These are phyloP conservation scores for Spatula versicolor DNA, from an alignment of 2,797 vertebrate genomes.

Conservation along the genomic window DNA sequence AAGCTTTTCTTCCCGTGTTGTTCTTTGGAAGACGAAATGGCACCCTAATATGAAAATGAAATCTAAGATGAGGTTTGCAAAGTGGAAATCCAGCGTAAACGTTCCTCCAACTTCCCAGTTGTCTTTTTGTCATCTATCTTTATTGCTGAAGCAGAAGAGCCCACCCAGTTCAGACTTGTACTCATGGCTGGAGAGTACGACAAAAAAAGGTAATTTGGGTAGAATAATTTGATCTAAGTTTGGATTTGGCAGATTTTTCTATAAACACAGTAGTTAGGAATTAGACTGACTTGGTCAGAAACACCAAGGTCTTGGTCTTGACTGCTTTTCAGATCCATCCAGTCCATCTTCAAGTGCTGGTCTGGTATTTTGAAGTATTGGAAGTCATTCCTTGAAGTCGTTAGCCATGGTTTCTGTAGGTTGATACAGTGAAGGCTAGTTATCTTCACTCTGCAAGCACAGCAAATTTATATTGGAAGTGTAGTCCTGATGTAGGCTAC, in stretches of 20 bases:
- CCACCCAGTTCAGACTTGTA: neutral
- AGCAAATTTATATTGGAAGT: neutral
- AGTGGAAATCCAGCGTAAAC: neutral
- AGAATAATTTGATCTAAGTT: neutral
- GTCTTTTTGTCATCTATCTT: neutral
- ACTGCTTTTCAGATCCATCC: neutral
- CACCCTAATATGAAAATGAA: neutral
- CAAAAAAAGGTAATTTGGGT: neutral
- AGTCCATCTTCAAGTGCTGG: neutral
- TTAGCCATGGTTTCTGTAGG: neutral
- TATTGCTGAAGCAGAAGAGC: neutral
- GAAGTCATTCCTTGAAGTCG: neutral
- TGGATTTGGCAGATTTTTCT: neutral
- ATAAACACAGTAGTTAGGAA: neutral
- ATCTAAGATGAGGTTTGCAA: neutral
- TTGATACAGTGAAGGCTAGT: neutral
- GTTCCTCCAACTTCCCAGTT: neutral
- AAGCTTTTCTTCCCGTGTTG: neutral
- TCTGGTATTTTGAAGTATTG: neutral
- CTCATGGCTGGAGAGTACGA: rapidly evolving
- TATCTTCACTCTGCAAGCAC: neutral
- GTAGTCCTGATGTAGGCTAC: neutral
- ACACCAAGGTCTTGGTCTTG: too few relatives aligned
- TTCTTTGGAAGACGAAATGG: neutral
- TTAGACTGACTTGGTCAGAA: neutral